These are phyloP conservation scores for Anas platyrhynchos DNA, from an alignment of 2,113 vertebrate species.

Conservation along the genomic window DNA sequence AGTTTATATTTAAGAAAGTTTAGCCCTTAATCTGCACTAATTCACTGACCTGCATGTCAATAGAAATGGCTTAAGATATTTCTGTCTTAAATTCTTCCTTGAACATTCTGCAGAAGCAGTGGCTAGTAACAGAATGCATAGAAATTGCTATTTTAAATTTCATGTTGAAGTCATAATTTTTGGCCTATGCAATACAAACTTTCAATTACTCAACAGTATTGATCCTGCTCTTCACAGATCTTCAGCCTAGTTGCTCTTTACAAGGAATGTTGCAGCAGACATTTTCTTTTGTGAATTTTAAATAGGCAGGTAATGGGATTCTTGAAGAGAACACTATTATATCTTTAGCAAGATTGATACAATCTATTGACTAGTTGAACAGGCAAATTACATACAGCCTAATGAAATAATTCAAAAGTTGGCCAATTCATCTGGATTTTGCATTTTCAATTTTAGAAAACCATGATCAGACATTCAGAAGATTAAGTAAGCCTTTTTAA, in stretches of 20 bases:
- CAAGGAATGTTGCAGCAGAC: background rate
- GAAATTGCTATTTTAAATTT: background rate
- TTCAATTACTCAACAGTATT: accelerated
- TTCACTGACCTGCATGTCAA: too few relatives aligned
- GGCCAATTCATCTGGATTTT: background rate
- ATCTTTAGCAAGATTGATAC: background rate
- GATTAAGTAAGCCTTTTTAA: background rate
- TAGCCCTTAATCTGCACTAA: background rate
- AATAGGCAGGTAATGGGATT: background rate
- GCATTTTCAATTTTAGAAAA: background rate
- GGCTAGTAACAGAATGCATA: accelerated
- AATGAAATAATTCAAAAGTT: background rate
- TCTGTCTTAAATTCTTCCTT: background rate
- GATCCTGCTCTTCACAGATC: background rate
- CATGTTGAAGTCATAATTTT: background rate
- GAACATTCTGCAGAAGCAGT: background rate
- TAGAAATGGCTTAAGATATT: accelerated
- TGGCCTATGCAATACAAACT: background rate
- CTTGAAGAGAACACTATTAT: background rate
- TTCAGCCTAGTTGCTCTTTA: background rate
- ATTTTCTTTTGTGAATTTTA: background rate
- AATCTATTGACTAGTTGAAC: background rate
- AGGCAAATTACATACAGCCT: background rate
- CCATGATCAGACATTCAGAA: background rate
- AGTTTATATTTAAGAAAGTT: accelerated